These are phyloP conservation scores for Noturus placidus DNA, from an alignment of 2,113 vertebrate genomes.

Conservation along the genomic window DNA sequence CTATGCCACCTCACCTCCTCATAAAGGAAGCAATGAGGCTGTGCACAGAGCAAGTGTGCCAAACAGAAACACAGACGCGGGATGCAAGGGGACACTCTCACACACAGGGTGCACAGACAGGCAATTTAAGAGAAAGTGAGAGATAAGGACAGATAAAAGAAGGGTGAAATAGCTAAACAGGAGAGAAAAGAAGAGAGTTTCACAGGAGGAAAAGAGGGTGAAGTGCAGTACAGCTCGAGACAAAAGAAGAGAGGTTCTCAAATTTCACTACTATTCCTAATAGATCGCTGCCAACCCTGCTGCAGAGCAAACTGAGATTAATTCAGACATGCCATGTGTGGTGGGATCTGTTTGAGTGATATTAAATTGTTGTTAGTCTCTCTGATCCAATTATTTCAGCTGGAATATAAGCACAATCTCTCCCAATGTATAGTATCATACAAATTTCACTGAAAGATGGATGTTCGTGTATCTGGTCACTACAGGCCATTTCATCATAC, in stretches of 20 bases:
- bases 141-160: constrained; percentile 43
- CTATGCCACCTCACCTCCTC: constrained; percentile 36
- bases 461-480: constrained; percentile 51
- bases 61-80: constrained; percentile 26
- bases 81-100: constrained; percentile 20
- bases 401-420: constrained; percentile 49
- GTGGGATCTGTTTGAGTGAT: constrained; percentile 36
- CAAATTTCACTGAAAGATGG: constrained; percentile 54
- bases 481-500: constrained; percentile 63
- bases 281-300: constrained; percentile 54
- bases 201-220: constrained; percentile 14
- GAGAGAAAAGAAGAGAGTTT: constrained; percentile 27
- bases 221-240: background rate
- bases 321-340: constrained; percentile 49
- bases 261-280: constrained; percentile 40
- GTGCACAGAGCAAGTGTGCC: constrained; percentile 39
- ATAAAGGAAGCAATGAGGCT: constrained; percentile 57
- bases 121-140: constrained; percentile 33
- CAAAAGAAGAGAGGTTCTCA: constrained; percentile 12
- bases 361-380: constrained; percentile 41
- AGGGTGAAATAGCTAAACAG: constrained; percentile 51
- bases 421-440: constrained; percentile 48
- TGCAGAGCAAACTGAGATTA: constrained; percentile 53
- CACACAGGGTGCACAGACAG: constrained; percentile 28
- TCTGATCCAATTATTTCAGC: constrained; percentile 38